Conservation (phyloP, 2,888 invertebrate species). For the Sicus ferrugineus region DNA sequence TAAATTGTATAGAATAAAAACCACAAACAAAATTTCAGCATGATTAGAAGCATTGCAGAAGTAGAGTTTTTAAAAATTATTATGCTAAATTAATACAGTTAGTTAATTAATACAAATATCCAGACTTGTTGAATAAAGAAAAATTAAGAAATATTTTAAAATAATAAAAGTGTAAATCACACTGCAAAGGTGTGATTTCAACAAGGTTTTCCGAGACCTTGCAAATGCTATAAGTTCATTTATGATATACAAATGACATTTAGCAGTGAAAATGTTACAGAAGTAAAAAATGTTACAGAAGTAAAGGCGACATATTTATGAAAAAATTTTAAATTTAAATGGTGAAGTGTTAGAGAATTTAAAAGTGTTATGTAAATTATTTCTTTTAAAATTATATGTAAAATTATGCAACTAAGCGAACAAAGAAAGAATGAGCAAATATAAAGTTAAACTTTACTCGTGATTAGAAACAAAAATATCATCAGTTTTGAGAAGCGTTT, state of each 20-base stretch:
- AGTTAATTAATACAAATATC: constrained; percentile 20
- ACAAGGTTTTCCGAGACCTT: constrained; percentile 11
- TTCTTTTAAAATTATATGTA: constrained; percentile 48
- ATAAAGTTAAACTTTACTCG: constrained; percentile 62
- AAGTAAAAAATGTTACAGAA: constrained; percentile 12
- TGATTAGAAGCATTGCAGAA: background rate
- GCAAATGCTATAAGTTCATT: constrained; percentile 31
- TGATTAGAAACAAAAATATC: constrained; percentile 60
- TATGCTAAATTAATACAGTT: constrained; percentile 29
- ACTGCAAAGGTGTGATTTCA: constrained; percentile 22
- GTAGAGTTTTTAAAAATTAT: background rate
- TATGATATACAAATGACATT: background rate
- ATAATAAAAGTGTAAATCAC: constrained; percentile 5
- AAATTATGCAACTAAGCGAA: constrained; percentile 44
- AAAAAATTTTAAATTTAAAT: constrained; percentile 43
- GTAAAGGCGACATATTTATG: background rate
- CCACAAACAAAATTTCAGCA: constrained; percentile 33
- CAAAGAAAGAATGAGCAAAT: constrained; percentile 48
- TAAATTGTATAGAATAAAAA: constrained; percentile 13
- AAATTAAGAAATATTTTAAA: constrained; percentile 2
- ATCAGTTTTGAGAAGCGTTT: constrained; percentile 48
- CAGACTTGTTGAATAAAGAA: background rate
- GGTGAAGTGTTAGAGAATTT: constrained; percentile 39
- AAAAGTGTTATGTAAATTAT: constrained; percentile 60
- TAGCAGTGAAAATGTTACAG: background rate